These are phyloP conservation scores for Aurelia sp. DNA, from an alignment of 30 jellyfish, hydroid and myxozoan genomes.

Conservation along the genomic window DNA sequence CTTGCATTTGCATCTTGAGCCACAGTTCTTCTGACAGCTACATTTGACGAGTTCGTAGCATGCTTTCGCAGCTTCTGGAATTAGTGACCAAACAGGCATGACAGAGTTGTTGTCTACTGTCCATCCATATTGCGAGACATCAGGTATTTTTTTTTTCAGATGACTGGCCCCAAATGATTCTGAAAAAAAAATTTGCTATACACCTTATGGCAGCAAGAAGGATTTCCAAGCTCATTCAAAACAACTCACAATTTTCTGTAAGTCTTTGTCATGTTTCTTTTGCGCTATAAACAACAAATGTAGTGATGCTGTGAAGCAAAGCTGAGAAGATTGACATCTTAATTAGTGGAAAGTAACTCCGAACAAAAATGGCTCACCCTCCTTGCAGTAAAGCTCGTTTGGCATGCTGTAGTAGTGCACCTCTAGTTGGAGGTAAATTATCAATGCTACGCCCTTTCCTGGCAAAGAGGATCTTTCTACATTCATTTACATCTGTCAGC, in stretches of 20 bases:
- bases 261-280: background rate
- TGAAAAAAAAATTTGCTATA: too few relatives aligned
- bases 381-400: conserved; percentile 46
- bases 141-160: too few relatives aligned
- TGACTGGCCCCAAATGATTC: too few relatives aligned
- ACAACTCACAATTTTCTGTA: too few relatives aligned
- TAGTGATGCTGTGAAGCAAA: background rate
- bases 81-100: conserved; percentile 23
- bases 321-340: background rate
- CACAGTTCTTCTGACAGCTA: conserved; percentile 45
- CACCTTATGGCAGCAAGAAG: too few relatives aligned
- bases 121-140: background rate
- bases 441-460: conserved; percentile 58
- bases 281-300: background rate
- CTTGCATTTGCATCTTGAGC: conserved; percentile 61
- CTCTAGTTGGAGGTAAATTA: conserved; percentile 51
- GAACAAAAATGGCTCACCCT: conserved; percentile 16
- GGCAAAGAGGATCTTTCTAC: conserved; percentile 39
- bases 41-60: conserved; percentile 60
- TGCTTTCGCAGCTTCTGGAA: conserved; percentile 56
- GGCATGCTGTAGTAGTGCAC: conserved; percentile 39
- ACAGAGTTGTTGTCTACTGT: background rate
- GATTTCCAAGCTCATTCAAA: too few relatives aligned
- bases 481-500: conserved; percentile 27
- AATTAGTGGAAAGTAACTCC: background rate